Base-by-base conservation (phyloP, 2,888 invertebrate genomes). In the Epirrhoe tristata region DNA sequence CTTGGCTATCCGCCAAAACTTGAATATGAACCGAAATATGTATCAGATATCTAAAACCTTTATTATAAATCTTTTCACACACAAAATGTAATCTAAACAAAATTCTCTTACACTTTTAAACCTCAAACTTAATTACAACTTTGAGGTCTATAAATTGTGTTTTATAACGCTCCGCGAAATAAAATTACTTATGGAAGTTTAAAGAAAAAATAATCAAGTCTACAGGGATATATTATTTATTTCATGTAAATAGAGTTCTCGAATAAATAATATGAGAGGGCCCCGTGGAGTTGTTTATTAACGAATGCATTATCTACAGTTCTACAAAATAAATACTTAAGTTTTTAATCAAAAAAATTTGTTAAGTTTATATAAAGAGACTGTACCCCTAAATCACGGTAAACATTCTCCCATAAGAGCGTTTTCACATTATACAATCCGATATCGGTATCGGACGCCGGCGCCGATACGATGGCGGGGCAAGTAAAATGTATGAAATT, bases 1-100 rank as follows among this genome's bases (percentile, higher is more conserved):
- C 63, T 72, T 75, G 75, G 74, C 58, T 5, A 61, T 14, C 54
- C 50, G 72, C 74, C 72, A 70, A 67, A 58, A 64, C 58, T 54
- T 60, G 36, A 63, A 63, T 52, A 65, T 54, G 58, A 53, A 58
- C 51, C 36, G 55, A 67, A 63, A 63, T 55, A 24, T 58, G 50
- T 16, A 58, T 46, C 10, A 51, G 50, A 39, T 36, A 58, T 63
- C 34, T 39, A 34, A 55, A 63, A 50, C 36, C 56, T 43, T 56
- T 24, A 39, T 51, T 46, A 51, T 63, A 66, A 63, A 57, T 32
- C 32, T 50, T 31, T 31, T 24, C 24, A 24, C 39, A 50, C 16
- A 50, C 32, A 4, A 53, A 61, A 46, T 60, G 51, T 51, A 56
- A 56, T 57, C 17, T 12, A 17, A 58, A 34, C 17, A 58, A 2